These are phyloP conservation scores for Sphaeramia orbicularis DNA, from an alignment of 2,797 vertebrate species.

Conservation along the genomic window DNA sequence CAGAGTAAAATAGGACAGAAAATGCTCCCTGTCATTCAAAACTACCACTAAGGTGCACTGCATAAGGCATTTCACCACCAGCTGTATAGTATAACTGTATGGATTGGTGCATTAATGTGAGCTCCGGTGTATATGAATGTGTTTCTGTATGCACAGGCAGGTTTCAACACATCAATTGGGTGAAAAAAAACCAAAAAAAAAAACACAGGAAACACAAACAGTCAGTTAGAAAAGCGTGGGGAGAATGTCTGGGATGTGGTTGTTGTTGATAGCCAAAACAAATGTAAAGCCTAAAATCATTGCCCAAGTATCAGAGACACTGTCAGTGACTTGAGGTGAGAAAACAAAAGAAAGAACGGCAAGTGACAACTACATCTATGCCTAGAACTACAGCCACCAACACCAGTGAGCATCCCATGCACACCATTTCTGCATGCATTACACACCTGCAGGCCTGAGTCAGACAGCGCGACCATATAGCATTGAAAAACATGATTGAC, in stretches of 20 bases:
- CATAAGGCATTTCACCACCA: slow-evolving; percentile 4
- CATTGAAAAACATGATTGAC: neutral
- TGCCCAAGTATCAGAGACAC: slow-evolving; percentile 24
- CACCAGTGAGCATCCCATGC: slow-evolving; percentile 65
- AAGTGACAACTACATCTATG: slow-evolving; percentile 2
- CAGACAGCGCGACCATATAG: slow-evolving; percentile 42
- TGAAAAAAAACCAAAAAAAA: no score
- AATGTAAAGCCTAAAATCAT: slow-evolving; percentile 20
- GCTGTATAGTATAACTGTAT: neutral
- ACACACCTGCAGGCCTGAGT: slow-evolving; percentile 48
- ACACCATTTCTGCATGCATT: slow-evolving; percentile 7
- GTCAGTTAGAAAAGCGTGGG: no score
- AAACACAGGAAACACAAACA: no score
- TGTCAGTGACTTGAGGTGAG: slow-evolving; percentile 21
- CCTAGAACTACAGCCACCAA: slow-evolving; percentile 34
- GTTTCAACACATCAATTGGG: no score
- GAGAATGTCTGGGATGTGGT: no score
- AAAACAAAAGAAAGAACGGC: slow-evolving; percentile 3
- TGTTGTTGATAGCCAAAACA: neutral
- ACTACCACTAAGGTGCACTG: neutral
- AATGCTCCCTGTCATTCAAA: neutral
- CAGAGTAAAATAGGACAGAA: neutral
- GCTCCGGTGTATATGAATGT: neutral
- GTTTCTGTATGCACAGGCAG: no score
- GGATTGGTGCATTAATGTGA: neutral